Evolutionary conservation across 53 echinoderm and acorn worm species (phyloP).

Genomic region (Actinopyga echinites): DNA sequence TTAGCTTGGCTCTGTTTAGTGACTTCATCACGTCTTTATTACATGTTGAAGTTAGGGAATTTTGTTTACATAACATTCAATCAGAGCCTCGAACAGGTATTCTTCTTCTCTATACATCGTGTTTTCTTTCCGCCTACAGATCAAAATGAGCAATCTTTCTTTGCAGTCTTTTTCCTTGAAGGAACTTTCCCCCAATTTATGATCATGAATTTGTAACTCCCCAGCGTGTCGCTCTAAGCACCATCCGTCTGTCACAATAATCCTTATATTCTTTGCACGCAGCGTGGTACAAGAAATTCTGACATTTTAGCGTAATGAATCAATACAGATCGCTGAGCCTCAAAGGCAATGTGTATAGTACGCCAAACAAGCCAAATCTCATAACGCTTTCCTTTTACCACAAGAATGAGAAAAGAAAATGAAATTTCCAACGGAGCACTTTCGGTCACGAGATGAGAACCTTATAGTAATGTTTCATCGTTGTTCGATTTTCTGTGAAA

Average conservation of each 20-base stretch:
- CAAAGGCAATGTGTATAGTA: no score
- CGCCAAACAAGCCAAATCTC: no score
- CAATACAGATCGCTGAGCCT: no score
- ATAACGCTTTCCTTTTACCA: no score
- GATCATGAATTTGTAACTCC: constrained; percentile 1
- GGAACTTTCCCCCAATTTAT: not conserved
- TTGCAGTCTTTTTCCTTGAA: not conserved
- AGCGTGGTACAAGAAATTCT: no score
- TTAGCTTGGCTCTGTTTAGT: not conserved
- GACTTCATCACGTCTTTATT: constrained; percentile 8
- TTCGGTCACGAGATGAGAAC: no score
- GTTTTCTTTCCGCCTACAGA: not conserved
- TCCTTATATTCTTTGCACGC: not conserved
- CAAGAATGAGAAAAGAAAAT: no score
- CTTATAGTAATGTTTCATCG: no score
- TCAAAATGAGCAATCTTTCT: not conserved
- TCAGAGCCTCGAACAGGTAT: constrained; percentile 7
- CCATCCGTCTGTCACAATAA: constrained; percentile 14
- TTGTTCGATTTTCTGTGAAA: no score
- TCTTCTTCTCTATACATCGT: not conserved
- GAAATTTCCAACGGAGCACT: no score
- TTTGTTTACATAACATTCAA: constrained; percentile 37
- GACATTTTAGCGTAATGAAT: no score
- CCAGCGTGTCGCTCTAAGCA: not conserved
- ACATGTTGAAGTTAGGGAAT: constrained; percentile 7